Evolutionary conservation across 2,113 vertebrate genomes (phyloP).

Genomic region (Nothobranchius kuhntae): DNA sequence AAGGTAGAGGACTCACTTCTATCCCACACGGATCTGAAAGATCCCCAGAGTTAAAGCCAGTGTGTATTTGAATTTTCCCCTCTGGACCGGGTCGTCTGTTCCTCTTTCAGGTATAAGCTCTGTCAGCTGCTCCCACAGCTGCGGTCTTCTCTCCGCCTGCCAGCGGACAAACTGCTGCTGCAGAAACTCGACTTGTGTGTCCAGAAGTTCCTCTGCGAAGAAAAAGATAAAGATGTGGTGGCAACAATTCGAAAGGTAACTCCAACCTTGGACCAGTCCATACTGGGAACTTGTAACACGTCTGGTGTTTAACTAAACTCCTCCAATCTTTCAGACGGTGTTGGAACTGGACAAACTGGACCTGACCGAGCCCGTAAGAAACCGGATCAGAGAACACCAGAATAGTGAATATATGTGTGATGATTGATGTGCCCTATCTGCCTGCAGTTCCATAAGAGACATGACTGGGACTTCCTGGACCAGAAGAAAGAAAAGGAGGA

Average conservation of each 20-base stretch:
- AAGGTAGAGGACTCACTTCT: constrained; percentile 78
- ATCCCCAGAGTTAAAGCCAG: neutral
- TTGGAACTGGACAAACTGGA: constrained; percentile 95
- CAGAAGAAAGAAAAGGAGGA: constrained; percentile 94
- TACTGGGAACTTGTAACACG: neutral
- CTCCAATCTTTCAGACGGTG: constrained; percentile 80
- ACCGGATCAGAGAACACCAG: neutral
- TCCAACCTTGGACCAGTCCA: neutral
- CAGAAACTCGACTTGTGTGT: constrained; percentile 93
- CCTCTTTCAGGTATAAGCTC: constrained; percentile 80
- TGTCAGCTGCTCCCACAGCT: constrained; percentile 90
- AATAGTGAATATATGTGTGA: neutral
- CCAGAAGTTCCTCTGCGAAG: constrained; percentile 89
- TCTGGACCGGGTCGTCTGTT: neutral
- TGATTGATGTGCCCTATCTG: neutral
- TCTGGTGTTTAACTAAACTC: constrained; percentile 1
- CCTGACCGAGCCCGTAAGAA: constrained; percentile 79
- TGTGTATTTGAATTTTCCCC: neutral
- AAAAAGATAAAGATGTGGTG: constrained; percentile 94
- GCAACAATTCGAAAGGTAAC: constrained; percentile 87
- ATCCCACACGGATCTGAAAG: neutral
- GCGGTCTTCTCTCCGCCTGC: constrained; percentile 88
- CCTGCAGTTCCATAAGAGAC: constrained; percentile 87
- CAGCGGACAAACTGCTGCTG: constrained; percentile 89
- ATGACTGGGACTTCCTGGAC: constrained; percentile 87